These are phyloP conservation scores for Drosophila bocki DNA, from an alignment of 1,140 invertebrate genomes.

Conservation along the genomic window DNA sequence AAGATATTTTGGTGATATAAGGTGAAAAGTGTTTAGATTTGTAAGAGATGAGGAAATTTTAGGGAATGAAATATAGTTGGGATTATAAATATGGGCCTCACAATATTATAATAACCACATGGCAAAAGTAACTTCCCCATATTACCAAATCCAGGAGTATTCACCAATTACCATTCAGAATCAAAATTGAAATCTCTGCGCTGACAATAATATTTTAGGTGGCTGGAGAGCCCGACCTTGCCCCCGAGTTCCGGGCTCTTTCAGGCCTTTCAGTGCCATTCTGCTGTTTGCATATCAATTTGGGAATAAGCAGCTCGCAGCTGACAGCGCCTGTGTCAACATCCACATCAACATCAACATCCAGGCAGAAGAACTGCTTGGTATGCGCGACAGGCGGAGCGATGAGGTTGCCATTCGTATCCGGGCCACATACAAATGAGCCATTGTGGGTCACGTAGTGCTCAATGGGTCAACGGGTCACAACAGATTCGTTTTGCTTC, in stretches of 20 bases:
- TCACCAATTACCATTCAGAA: slow-evolving; percentile 7
- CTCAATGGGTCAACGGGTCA: slow-evolving; percentile 77
- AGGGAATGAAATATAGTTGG: not conserved
- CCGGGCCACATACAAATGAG: slow-evolving; percentile 77
- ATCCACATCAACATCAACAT: slow-evolving; percentile 13
- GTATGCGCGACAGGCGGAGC: slow-evolving; percentile 65
- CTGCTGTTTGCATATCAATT: slow-evolving; percentile 77
- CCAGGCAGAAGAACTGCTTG: slow-evolving; percentile 51
- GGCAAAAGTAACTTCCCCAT: not conserved
- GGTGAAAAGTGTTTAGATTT: not conserved
- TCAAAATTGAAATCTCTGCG: slow-evolving; percentile 73
- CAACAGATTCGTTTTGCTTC: slow-evolving; percentile 42
- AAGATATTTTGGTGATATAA: not conserved
- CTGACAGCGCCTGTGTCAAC: slow-evolving; percentile 37
- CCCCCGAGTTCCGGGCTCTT: slow-evolving; percentile 1
- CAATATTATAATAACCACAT: not conserved
- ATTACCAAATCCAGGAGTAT: slow-evolving; percentile 9
- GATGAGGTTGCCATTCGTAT: slow-evolving; percentile 62
- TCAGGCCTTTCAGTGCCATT: slow-evolving; percentile 12
- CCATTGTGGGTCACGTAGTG: slow-evolving; percentile 68
- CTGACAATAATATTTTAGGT: slow-evolving; percentile 43
- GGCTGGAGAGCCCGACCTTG: slow-evolving; percentile 19
- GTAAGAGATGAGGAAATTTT: not conserved
- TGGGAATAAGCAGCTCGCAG: slow-evolving; percentile 56
- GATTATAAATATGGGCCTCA: not conserved